phyloP scores from a whole-genome alignment of 1,140 invertebrate genomes.

The Ruditapes philippinarum region DNA sequence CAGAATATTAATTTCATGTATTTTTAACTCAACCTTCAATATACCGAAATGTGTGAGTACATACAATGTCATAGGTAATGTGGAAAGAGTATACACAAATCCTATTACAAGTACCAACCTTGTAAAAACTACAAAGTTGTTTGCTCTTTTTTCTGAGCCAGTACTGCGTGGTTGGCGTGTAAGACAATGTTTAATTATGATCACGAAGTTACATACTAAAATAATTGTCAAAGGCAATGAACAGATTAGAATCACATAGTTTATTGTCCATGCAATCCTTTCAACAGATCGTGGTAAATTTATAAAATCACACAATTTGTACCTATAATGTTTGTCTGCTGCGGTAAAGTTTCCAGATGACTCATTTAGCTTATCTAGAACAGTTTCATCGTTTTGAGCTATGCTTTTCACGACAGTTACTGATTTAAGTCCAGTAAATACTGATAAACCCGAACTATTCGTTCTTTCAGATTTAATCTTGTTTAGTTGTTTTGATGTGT shows the following conservation, averaged over 20 bases:
- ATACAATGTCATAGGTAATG: background rate
- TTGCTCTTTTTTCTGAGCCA: background rate
- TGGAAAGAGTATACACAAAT: background rate
- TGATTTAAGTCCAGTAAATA: too few species aligned
- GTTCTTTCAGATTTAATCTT: too few species aligned
- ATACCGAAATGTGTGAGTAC: background rate
- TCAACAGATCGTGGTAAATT: background rate
- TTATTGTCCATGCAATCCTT: background rate
- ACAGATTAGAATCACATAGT: background rate
- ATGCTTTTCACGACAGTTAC: too few species aligned
- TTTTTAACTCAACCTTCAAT: background rate
- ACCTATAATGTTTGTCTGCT: too few species aligned
- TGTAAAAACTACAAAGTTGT: background rate
- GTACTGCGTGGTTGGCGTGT: background rate
- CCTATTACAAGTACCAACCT: background rate
- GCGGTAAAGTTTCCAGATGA: background rate
- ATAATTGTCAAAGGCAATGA: background rate
- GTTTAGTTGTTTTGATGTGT: too few species aligned
- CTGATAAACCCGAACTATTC: too few species aligned
- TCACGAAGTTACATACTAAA: background rate
- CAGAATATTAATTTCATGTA: background rate
- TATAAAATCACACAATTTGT: background rate
- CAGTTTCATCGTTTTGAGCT: too few species aligned
- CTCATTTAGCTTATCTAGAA: background rate
- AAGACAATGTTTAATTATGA: background rate